These are phyloP conservation scores for Phyllotis vaccarum DNA, from an alignment of 2,797 vertebrate species.

Conservation along the genomic window DNA sequence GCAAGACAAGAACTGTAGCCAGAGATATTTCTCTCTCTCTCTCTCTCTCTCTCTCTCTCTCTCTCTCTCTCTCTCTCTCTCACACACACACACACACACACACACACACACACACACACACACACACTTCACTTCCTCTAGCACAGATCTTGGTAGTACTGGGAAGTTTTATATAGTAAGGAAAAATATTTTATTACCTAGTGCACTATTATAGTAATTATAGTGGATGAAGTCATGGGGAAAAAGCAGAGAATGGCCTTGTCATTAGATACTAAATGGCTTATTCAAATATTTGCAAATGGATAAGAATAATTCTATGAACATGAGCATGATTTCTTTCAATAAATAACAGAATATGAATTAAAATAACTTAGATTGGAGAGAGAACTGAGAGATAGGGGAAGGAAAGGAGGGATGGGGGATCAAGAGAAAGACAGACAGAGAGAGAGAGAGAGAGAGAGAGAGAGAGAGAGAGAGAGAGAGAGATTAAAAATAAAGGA, in stretches of 20 bases:
- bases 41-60: too few relatives aligned
- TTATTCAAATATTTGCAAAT: not conserved
- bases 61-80: too few relatives aligned
- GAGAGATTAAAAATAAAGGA: not conserved
- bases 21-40: conserved; percentile 1
- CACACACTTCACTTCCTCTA: not conserved
- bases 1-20: not conserved
- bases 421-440: conserved; percentile 12
- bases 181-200: not conserved
- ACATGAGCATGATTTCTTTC: not conserved
- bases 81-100: too few relatives aligned
- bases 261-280: not conserved
- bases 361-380: not conserved
- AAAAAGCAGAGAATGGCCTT: not conserved
- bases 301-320: not conserved
- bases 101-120: too few relatives aligned
- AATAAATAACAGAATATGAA: not conserved
- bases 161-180: conserved; percentile 25
- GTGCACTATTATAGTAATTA: not conserved
- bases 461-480: not conserved
- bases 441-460: not conserved
- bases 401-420: not conserved
- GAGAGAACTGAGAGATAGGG: not conserved
- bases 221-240: not conserved
- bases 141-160: conserved; percentile 25